phyloP scores from a whole-genome alignment of 1,140 invertebrate species.

The Cyrtorhinus lividipennis region DNA sequence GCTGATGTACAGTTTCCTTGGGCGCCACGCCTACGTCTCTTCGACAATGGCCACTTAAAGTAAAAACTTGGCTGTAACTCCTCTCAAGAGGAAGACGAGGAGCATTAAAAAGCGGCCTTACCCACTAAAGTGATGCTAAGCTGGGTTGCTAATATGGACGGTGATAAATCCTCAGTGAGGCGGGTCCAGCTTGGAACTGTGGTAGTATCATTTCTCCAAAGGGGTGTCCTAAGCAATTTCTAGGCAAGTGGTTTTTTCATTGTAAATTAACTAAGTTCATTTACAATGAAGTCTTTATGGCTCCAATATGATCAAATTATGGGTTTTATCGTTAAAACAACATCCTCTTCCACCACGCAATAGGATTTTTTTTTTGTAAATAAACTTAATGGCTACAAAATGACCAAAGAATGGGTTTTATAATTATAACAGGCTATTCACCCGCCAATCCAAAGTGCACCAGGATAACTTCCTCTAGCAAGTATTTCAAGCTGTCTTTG shows the following conservation, averaged over 20 bases:
- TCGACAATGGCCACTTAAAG: constrained; percentile 4
- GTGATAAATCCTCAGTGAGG: neutral
- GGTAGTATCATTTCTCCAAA: neutral
- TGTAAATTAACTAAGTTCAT: neutral
- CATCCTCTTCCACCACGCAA: too few species aligned
- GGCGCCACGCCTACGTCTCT: constrained; percentile 2
- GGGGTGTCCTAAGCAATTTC: neutral
- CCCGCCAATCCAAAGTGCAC: too few species aligned
- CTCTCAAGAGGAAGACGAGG: neutral
- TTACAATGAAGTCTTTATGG: too few species aligned
- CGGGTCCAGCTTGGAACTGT: neutral
- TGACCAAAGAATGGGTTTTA: too few species aligned
- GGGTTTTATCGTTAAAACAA: too few species aligned
- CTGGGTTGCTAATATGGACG: neutral
- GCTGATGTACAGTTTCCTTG: constrained; percentile 5
- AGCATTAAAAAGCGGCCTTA: neutral
- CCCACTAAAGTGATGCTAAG: too few species aligned
- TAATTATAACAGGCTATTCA: too few species aligned
- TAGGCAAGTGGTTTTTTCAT: neutral
- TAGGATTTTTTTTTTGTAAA: too few species aligned
- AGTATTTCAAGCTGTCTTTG: too few species aligned
- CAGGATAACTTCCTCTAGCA: too few species aligned
- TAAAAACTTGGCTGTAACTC: neutral
- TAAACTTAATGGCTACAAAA: too few species aligned
- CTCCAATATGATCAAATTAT: too few species aligned